Evolutionary conservation across 2,797 vertebrate species (phyloP).

Genomic region (Euthynnus affinis): DNA sequence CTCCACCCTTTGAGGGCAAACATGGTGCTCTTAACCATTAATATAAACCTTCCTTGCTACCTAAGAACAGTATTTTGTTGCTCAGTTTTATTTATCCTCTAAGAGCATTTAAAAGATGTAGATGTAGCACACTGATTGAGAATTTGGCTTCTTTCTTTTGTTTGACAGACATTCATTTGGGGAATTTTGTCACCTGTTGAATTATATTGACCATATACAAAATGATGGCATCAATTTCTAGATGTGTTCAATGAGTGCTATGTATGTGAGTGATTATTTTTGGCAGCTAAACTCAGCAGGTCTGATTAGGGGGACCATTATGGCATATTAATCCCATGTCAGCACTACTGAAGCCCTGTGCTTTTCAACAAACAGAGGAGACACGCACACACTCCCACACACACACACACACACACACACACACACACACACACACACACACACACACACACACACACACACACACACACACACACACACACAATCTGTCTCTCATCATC

Average conservation of each 20-base stretch:
- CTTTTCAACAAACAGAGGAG: neutral
- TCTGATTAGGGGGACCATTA: neutral
- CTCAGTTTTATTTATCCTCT: neutral
- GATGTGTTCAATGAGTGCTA: neutral
- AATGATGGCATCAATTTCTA: neutral
- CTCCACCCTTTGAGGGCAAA: neutral
- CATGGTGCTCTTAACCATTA: neutral
- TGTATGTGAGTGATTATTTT: slow-evolving; percentile 10
- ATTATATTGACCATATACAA: neutral
- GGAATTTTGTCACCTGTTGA: neutral
- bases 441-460: neutral
- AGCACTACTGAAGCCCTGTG: neutral
- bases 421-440: neutral
- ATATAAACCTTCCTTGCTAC: neutral
- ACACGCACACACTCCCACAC: slow-evolving; percentile 7
- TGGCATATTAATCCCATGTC: slow-evolving; percentile 10
- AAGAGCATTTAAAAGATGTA: neutral
- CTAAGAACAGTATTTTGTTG: neutral
- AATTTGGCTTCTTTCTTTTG: neutral
- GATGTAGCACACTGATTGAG: neutral
- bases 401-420: neutral
- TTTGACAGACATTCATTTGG: neutral
- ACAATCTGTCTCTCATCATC: neutral
- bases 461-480: too few species aligned
- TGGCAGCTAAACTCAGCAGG: neutral